These are phyloP conservation scores for Trachymyrmex septentrionalis DNA, from an alignment of 1,140 invertebrate species.

Conservation along the genomic window DNA sequence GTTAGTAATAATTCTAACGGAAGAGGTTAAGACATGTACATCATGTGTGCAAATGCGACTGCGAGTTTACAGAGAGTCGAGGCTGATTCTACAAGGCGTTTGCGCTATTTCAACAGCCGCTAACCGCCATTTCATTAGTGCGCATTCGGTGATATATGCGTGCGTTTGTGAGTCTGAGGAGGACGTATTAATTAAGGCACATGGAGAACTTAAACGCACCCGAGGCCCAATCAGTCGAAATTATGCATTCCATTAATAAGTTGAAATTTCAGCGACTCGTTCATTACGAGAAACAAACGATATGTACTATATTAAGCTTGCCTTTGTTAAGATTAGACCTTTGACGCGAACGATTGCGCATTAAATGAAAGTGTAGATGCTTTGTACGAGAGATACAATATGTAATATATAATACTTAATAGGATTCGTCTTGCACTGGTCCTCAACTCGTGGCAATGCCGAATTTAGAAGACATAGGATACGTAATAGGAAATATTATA, in stretches of 20 bases:
- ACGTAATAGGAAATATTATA: background rate
- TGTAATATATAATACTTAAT: background rate
- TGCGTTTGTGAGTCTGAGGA: conserved; percentile 43
- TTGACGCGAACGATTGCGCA: background rate
- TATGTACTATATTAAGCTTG: background rate
- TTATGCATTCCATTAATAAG: conserved; percentile 77
- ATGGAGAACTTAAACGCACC: conserved; percentile 46
- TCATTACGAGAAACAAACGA: background rate
- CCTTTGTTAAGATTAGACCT: conserved; percentile 9
- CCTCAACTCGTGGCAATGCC: background rate
- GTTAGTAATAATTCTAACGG: conserved; percentile 35
- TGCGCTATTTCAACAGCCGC: conserved; percentile 40
- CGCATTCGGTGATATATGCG: conserved; percentile 51
- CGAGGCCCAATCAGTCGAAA: conserved; percentile 60
- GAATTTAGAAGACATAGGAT: background rate
- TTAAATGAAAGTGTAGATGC: background rate
- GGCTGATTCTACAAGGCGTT: conserved; percentile 34
- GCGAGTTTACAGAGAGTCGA: conserved; percentile 18
- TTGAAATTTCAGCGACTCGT: conserved; percentile 70
- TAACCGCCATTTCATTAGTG: conserved; percentile 62
- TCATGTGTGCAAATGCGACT: conserved; percentile 35
- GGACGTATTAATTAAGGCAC: conserved; percentile 52
- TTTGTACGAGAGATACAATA: background rate
- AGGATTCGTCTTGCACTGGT: background rate
- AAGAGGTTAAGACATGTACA: conserved; percentile 3